Conservation (phyloP, 2,113 vertebrate species). For the Coryphaenoides rupestris region DNA sequence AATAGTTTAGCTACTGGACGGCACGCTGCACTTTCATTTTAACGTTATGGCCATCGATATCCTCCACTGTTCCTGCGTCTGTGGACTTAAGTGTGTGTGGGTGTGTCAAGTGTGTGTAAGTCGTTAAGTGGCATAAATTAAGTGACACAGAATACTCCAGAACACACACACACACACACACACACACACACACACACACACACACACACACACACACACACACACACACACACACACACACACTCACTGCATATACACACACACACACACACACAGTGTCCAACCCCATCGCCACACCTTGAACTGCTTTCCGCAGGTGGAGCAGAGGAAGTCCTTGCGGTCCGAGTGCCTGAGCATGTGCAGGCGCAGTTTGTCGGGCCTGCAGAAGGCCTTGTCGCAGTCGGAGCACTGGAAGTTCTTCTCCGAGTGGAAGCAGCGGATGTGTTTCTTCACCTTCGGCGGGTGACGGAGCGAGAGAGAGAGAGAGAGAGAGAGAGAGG, state of each 20-base stretch:
- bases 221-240: not conserved
- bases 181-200: not conserved
- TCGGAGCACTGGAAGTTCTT: constrained; percentile 94
- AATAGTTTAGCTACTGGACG: too few species aligned
- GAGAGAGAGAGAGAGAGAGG: not conserved
- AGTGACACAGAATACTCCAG: not conserved
- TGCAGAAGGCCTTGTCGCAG: constrained; percentile 96
- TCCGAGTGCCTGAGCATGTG: constrained; percentile 97
- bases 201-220: not conserved
- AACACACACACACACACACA: not conserved
- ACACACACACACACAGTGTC: not conserved
- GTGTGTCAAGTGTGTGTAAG: too few species aligned
- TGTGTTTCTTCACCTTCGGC: constrained; percentile 92
- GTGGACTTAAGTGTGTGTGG: too few species aligned
- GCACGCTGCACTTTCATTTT: too few species aligned
- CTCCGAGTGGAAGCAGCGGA: constrained; percentile 95
- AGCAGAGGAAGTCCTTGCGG: constrained; percentile 96
- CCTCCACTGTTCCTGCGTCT: too few species aligned
- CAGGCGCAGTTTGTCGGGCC: constrained; percentile 92
- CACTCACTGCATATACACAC: not conserved
- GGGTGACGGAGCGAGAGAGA: too few species aligned
- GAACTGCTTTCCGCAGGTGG: constrained; percentile 97
- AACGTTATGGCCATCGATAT: too few species aligned
- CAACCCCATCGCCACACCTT: constrained; percentile 73
- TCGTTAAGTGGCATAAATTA: too few species aligned